Evolutionary conservation across 2,797 vertebrate genomes (phyloP).

Genomic region (Gallinago nigripennis): DNA sequence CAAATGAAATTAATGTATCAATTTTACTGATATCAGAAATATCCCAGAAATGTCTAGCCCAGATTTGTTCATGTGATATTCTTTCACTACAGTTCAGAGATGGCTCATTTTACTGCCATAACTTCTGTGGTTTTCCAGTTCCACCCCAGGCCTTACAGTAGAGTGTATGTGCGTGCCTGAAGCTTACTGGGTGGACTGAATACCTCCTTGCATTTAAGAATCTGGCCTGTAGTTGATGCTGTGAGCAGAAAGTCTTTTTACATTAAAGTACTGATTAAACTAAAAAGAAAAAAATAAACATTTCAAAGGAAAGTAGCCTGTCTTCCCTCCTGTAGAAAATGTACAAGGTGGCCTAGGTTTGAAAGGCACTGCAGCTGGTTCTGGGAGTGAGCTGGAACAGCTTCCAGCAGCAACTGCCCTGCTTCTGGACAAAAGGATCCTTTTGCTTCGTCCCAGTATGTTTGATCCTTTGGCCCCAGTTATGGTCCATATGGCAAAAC

Average conservation of each 20-base stretch:
- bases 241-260: neutral
- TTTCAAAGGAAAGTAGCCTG: neutral
- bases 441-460: neutral
- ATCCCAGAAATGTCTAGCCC: neutral
- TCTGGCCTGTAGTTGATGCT: neutral
- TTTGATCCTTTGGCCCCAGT: neutral
- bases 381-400: neutral
- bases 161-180: neutral
- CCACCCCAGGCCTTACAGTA: fast-evolving
- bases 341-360: neutral
- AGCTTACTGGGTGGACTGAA: neutral
- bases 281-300: neutral
- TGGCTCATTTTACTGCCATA: neutral
- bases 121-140: neutral
- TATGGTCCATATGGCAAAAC: constrained; percentile 22
- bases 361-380: constrained; percentile 28
- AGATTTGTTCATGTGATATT: neutral
- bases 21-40: neutral
- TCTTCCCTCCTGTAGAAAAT: neutral
- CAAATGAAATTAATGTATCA: neutral
- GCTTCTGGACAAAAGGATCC: constrained; percentile 34
- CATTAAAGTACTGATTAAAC: neutral
- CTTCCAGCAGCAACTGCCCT: constrained; percentile 36
- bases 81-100: neutral
- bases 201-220: neutral